These are phyloP conservation scores for Clarias gariepinus DNA, from an alignment of 2,113 vertebrate species.

Conservation along the genomic window DNA sequence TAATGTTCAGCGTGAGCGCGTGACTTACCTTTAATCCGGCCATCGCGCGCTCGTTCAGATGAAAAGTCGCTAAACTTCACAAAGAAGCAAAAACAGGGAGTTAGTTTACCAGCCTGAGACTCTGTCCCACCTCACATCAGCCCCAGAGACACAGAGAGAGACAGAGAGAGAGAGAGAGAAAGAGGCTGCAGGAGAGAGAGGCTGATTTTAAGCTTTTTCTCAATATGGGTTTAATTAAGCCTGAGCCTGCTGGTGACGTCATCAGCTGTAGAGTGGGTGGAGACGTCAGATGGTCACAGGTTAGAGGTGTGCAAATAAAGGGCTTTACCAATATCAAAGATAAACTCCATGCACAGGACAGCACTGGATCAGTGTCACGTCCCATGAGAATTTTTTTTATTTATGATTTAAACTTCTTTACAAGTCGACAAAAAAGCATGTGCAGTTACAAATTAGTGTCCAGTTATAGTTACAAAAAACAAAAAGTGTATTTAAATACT, in stretches of 20 bases:
- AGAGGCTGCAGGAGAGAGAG: too few relatives aligned
- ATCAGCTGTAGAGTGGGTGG: slow-evolving; percentile 40
- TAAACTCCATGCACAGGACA: slow-evolving; percentile 47
- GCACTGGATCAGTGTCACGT: slow-evolving; percentile 25
- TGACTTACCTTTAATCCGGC: slow-evolving; percentile 82
- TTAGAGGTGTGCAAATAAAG: slow-evolving; percentile 57
- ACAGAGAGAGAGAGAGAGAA: slow-evolving; percentile 5
- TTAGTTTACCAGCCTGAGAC: not conserved
- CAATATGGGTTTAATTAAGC: slow-evolving; percentile 80
- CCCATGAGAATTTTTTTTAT: not conserved
- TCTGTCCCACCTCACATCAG: not conserved
- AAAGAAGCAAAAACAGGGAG: not conserved
- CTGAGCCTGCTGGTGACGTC: slow-evolving; percentile 64
- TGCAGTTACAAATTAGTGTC: not conserved
- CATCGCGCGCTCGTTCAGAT: slow-evolving; percentile 64
- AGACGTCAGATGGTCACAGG: slow-evolving; percentile 14
- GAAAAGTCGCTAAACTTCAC: slow-evolving; percentile 21
- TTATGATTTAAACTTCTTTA: not conserved
- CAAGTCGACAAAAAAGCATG: not conserved
- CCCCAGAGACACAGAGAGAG: slow-evolving; percentile 20
- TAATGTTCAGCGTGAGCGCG: not conserved
- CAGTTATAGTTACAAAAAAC: too few relatives aligned
- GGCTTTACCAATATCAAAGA: slow-evolving; percentile 25
- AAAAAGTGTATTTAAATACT: too few relatives aligned
- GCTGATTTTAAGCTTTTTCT: slow-evolving; percentile 66